These are phyloP conservation scores for Lerista edwardsae DNA, from an alignment of 2,797 vertebrate species.

Conservation along the genomic window DNA sequence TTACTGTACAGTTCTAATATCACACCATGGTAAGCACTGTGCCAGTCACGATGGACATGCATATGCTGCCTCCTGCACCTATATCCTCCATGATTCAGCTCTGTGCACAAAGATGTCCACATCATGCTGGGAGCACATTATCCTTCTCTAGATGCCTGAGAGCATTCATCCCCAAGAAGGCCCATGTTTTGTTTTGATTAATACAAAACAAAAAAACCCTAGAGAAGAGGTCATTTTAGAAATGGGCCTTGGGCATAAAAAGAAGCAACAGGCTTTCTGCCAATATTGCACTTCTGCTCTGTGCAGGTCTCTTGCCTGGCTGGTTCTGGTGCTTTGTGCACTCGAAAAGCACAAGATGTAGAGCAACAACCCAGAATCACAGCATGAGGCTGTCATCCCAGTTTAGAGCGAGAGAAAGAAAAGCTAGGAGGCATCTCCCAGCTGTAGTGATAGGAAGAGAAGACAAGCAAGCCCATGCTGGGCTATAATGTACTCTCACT, in stretches of 20 bases:
- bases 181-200: background rate
- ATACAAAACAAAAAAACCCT: background rate
- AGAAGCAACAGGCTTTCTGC: background rate
- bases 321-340: background rate
- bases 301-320: no score
- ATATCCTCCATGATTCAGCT: background rate
- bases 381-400: background rate
- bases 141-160: background rate
- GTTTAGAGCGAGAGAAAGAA: background rate
- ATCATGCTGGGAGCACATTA: background rate
- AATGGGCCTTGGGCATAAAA: background rate
- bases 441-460: slow-evolving; percentile 8
- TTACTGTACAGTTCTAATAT: background rate
- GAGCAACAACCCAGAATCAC: background rate
- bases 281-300: background rate
- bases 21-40: background rate
- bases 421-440: background rate
- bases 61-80: background rate
- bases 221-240: no score
- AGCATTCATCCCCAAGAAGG: background rate
- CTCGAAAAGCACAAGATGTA: background rate
- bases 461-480: slow-evolving; percentile 32
- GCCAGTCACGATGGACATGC: background rate
- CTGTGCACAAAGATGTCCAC: background rate
- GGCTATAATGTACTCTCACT: slow-evolving; percentile 18